phyloP scores from a whole-genome alignment of 2,888 invertebrate genomes.

The Hypena proboscidalis region DNA sequence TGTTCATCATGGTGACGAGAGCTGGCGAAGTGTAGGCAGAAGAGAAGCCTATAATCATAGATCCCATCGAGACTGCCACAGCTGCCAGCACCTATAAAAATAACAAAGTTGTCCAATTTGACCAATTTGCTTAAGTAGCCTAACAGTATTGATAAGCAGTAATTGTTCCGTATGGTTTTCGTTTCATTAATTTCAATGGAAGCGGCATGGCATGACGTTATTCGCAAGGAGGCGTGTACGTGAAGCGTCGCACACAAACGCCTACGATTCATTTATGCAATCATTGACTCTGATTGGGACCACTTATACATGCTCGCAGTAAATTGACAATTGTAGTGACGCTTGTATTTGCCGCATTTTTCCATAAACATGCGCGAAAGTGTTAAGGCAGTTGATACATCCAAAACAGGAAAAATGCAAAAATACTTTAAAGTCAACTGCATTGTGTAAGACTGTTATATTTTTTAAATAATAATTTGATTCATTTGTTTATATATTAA shows the following conservation, averaged over 20 bases:
- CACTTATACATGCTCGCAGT: constrained; percentile 54
- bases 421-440: too few species aligned
- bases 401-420: not conserved
- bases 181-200: constrained; percentile 26
- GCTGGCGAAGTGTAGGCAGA: constrained; percentile 96
- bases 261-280: constrained; percentile 73
- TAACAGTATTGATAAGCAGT: constrained; percentile 25
- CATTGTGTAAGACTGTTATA: too few species aligned
- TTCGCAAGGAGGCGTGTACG: constrained; percentile 65
- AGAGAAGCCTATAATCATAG: constrained; percentile 94
- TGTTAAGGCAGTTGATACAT: not conserved
- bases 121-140: constrained; percentile 6
- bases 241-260: constrained; percentile 49
- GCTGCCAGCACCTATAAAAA: constrained; percentile 89
- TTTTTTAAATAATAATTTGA: too few species aligned
- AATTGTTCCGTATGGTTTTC: constrained; percentile 27
- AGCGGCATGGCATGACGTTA: constrained; percentile 52
- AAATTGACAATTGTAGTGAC: constrained; percentile 34
- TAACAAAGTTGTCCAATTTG: constrained; percentile 1
- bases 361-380: not conserved
- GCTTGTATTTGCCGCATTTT: constrained; percentile 29
- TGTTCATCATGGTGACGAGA: constrained; percentile 89
- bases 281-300: constrained; percentile 73
- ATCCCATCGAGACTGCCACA: constrained; percentile 93
- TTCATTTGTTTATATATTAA: too few species aligned